Conservation (phyloP, 2,797 vertebrate species). For the Pantherophis alleghaniensis region DNA sequence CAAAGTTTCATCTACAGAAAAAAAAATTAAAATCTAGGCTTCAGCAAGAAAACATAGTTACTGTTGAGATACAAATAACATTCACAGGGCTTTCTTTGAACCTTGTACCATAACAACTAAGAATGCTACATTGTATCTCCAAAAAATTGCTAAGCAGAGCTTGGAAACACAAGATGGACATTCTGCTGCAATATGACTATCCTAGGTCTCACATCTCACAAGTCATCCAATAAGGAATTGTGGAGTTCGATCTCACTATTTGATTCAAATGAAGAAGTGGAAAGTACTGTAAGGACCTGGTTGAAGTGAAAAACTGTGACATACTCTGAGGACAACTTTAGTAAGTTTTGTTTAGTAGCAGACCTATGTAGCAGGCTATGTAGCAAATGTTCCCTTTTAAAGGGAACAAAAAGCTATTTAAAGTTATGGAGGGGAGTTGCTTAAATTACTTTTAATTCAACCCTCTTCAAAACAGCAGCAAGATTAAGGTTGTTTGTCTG, state of each 20-base stretch:
- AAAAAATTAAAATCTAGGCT: background rate
- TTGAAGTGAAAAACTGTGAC: background rate
- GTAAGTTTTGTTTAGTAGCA: background rate
- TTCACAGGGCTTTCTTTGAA: background rate
- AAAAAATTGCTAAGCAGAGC: background rate
- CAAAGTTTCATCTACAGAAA: background rate
- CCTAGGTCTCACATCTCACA: background rate
- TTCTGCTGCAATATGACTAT: background rate
- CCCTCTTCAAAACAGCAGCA: background rate
- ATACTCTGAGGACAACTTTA: background rate
- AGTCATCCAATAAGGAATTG: background rate
- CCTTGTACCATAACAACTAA: background rate
- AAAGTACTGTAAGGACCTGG: background rate
- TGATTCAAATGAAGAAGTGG: background rate
- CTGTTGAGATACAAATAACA: background rate
- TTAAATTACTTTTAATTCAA: background rate
- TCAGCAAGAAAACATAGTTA: background rate
- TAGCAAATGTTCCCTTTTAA: too few relatives aligned
- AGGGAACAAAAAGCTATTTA: background rate
- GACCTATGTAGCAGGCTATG: background rate
- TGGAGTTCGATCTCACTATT: background rate
- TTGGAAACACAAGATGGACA: background rate
- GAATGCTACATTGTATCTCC: background rate
- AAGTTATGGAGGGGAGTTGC: background rate
- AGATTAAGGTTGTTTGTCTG: background rate